A percentile compares a stretch with the other conserved stretches of the same genome.
These are phyloP conservation scores for Hydrotaea diabolus DNA, from an alignment of 2,888 invertebrate genomes.

Conservation along the genomic window DNA sequence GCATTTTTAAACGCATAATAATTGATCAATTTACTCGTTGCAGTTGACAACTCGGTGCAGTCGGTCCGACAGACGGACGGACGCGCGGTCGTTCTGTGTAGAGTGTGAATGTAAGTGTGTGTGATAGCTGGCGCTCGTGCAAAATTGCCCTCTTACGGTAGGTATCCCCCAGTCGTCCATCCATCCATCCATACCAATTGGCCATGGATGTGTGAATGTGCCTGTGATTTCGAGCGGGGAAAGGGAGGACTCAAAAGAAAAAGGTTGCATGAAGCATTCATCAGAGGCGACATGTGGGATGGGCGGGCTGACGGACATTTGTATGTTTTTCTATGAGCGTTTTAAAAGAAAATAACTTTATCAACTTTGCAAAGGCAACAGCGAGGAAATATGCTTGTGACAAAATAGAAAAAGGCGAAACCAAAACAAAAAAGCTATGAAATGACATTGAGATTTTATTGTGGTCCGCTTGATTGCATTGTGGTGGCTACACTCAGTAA, in stretches of 20 bases:
- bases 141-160: background rate
- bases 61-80: too few relatives aligned
- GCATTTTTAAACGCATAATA: slow-evolving; percentile 76
- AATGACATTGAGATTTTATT: slow-evolving; percentile 58
- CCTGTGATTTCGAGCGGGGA: background rate
- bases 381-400: slow-evolving; percentile 31
- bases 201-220: background rate
- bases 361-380: slow-evolving; percentile 29
- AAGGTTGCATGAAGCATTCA: background rate
- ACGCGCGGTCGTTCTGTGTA: slow-evolving; percentile 47
- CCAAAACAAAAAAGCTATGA: slow-evolving; percentile 36
- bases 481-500: slow-evolving; percentile 26
- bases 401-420: slow-evolving; percentile 36
- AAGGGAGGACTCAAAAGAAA: background rate
- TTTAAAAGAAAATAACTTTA: slow-evolving; percentile 56
- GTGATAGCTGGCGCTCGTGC: slow-evolving; percentile 26
- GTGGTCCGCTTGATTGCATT: slow-evolving; percentile 23
- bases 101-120: background rate
- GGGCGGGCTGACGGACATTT: background rate
- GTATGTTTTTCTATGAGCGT: background rate
- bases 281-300: background rate
- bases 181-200: background rate
- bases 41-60: slow-evolving; percentile 71
- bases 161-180: background rate
- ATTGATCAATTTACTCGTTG: slow-evolving; percentile 78